Base-by-base conservation (phyloP, 2,797 vertebrate species). In the Spinibarbus caldwelli region DNA sequence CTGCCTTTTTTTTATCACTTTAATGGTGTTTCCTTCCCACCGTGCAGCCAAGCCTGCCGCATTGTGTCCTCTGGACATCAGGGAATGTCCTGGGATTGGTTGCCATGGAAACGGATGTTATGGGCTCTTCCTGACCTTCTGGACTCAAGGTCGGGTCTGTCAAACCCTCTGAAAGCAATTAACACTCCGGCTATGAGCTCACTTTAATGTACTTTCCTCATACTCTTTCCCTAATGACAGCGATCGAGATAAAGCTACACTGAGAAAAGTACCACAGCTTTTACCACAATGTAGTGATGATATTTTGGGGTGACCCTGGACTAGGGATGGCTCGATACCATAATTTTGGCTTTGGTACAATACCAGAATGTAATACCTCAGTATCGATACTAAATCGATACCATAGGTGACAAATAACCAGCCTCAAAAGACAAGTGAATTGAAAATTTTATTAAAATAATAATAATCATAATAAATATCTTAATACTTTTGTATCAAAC, bases 21-120 rank as follows among this genome's bases (percentile, higher is more conserved):
- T 54, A 67, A 83, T 80, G n/a, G 57, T 34, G 31, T 45, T 87
- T 87, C 86, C 82, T 87, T 87, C 82, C 84, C 78, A 71, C 43
- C 57, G 31, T 5, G 6, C 19, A 1, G 72, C 45, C 72, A 75
- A 52, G 34, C 29, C 72, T 21, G 1, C 11, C 12, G 14, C 79
- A 68, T 68, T 68, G 62, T 84, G 82, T 78, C 64, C 43, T 23
- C 6, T 67, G 73, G 62, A 78, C 73, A 43, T 78, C 73, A 34
- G 73, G 73, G 62, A 78, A 21, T 17, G 47, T 17, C 34, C 34
- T 67, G 72, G 52, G 31, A 67, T 11, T 2, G 3, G 82, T 52
- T 54, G 43, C n/a, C 82, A 77, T 76, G 45, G 62, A 77, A 77
- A 83, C 72, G 73, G 82, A 84, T 77, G 72, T 77, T 49, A 67